These are phyloP conservation scores for Drosophila hydei DNA, from an alignment of 1,140 invertebrate species.

Conservation along the genomic window DNA sequence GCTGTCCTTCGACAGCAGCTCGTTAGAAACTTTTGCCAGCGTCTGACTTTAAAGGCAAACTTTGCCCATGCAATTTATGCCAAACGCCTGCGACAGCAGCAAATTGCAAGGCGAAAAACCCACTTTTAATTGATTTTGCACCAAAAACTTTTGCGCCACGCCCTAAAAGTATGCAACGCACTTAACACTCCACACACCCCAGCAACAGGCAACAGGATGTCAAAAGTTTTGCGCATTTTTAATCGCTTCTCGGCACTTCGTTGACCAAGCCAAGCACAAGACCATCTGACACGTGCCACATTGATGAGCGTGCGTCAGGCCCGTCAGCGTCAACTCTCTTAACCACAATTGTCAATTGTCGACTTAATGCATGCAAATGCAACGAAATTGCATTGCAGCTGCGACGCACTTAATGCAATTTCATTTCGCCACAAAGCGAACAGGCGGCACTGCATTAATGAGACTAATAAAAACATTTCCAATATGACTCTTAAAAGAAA, in stretches of 20 bases:
- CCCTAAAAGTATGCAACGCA: conserved; percentile 46
- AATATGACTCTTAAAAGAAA: no score
- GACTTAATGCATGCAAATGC: conserved; percentile 14
- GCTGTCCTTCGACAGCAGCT: conserved; percentile 26
- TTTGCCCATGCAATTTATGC: conserved; percentile 40
- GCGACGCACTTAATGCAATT: conserved; percentile 9
- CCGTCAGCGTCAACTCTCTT: conserved; percentile 15
- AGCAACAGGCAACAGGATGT: conserved; percentile 37
- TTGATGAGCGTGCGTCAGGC: conserved; percentile 1
- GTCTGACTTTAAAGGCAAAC: conserved; percentile 40
- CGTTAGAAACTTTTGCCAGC: conserved; percentile 55
- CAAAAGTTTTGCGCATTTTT: conserved; percentile 18
- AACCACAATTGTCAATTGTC: conserved; percentile 25
- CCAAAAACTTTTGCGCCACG: neutral
- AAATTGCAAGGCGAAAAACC: conserved; percentile 59
- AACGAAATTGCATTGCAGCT: conserved; percentile 2
- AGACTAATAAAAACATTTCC: no score
- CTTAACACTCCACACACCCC: neutral
- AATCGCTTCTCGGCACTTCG: conserved; percentile 11
- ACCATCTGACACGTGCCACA: neutral
- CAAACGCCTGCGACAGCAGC: conserved; percentile 22
- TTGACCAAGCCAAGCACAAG: neutral
- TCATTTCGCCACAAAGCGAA: neutral
- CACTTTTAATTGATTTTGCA: conserved; percentile 59
- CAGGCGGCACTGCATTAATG: no score